Conservation (phyloP, 1,140 invertebrate genomes). For the Drosophila ohnishii region DNA sequence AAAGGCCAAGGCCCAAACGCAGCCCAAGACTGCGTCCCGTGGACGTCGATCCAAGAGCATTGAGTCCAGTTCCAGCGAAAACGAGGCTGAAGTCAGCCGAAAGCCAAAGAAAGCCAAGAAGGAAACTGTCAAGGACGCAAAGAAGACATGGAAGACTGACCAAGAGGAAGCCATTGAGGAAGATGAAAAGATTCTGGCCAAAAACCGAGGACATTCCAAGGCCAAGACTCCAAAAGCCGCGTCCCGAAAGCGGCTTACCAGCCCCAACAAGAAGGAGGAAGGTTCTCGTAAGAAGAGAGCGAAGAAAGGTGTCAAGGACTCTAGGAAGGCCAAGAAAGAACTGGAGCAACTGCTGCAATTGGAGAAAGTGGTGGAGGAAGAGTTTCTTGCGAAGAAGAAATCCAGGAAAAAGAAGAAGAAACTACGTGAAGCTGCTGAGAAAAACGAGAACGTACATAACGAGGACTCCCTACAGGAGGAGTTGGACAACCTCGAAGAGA, state of each 20-base stretch:
- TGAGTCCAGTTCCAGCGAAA: conserved; percentile 20
- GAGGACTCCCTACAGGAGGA: neutral
- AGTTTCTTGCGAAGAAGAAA: neutral
- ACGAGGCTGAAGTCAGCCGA: neutral
- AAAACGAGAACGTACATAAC: neutral
- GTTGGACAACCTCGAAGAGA: neutral
- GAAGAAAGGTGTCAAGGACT: neutral
- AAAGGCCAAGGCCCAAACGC: conserved; percentile 3
- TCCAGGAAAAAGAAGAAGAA: neutral
- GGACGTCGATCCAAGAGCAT: conserved; percentile 4
- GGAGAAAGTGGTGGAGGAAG: neutral
- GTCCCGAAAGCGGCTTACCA: neutral
- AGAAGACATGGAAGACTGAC: neutral
- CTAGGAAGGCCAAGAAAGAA: neutral
- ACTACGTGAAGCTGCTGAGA: neutral
- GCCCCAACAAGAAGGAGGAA: neutral
- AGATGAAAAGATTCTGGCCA: no score
- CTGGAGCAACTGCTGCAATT: neutral
- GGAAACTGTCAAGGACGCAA: neutral
- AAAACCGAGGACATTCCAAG: neutral
- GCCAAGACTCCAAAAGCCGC: neutral
- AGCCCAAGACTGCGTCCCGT: neutral
- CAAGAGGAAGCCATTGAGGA: neutral
- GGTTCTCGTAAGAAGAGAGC: neutral
- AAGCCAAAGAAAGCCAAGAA: neutral